Base-by-base conservation (phyloP, 2,797 vertebrate species). In the Anabas testudineus region DNA sequence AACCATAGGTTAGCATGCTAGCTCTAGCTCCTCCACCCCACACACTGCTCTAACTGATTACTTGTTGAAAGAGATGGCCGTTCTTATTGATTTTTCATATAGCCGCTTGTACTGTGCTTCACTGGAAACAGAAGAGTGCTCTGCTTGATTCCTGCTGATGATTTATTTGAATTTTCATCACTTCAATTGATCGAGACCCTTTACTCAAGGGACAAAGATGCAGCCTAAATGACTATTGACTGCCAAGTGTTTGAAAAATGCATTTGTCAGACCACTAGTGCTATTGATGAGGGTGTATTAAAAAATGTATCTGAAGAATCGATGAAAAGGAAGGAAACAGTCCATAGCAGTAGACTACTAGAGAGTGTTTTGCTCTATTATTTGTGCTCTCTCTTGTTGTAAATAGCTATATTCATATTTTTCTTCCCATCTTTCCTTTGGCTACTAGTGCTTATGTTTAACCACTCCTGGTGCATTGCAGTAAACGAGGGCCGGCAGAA, bases 201-300 rank as follows among this genome's bases (percentile, higher is more conserved):
- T 92, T 88, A 86, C 91, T 90, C 91, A 74, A 81, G 92, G 85
- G 90, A 92, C 87, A 88, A 85, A 90, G 87, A 92, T 84, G 74
- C 90, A 88, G 74, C 87, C 86, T 85, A 90, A 93, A 93, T 90
- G 88, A 93, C 91, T 92, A 93, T 94, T 83, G 92, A 93, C 88
- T 84, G 68, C 71, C 79, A 84, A 88, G 85, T 88, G 84, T 91
- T 91, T 92, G 91, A 93, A 91, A 93, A 92, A 94, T 91, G 87
- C 80, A 87, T 93, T 92, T 87, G 91, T 90, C 91, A 87, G 87
- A 89, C 84, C 80, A 87, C 84, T 82, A 80, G 80, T 78, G 86
- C 86, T 90, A 92, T 92, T 90, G 90, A 92, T 89, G 88, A 92
- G 84, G 78, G 60, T 74, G 76, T 88, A 90, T 91, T 92, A 89